These are phyloP conservation scores for Macropus fuliginosus DNA, from an alignment of 2,797 vertebrate genomes.

Conservation along the genomic window DNA sequence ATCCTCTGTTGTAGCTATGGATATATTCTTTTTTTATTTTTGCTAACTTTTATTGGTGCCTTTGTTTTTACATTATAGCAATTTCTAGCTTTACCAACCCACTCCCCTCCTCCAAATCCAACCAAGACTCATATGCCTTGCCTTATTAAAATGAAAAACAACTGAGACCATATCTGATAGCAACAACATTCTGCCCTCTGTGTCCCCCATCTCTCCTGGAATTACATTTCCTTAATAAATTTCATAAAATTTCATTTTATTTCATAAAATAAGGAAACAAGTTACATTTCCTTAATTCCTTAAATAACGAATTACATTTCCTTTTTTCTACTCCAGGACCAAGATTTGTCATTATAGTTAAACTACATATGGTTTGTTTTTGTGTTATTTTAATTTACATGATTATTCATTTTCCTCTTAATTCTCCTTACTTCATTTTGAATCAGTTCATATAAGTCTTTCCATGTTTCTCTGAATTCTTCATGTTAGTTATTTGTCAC, in stretches of 20 bases:
- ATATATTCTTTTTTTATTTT: neutral
- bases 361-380: neutral
- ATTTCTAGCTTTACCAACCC: neutral
- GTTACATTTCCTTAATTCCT: too few species aligned
- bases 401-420: neutral
- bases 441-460: neutral
- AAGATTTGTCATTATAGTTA: neutral
- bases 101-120: neutral
- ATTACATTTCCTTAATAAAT: neutral
- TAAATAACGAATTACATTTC: neutral
- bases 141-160: neutral
- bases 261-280: too few species aligned
- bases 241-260: too few species aligned
- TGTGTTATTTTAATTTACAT: neutral
- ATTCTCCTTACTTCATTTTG: neutral
- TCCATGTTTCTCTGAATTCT: neutral
- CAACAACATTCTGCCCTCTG: neutral
- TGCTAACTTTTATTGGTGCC: neutral
- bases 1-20: constrained; percentile 10
- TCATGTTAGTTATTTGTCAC: neutral
- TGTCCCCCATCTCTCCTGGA: neutral
- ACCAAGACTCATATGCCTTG: neutral
- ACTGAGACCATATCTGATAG: neutral
- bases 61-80: neutral
- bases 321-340: neutral